Conservation (phyloP, 2,888 invertebrate genomes). For the Danaus chrysippus region DNA sequence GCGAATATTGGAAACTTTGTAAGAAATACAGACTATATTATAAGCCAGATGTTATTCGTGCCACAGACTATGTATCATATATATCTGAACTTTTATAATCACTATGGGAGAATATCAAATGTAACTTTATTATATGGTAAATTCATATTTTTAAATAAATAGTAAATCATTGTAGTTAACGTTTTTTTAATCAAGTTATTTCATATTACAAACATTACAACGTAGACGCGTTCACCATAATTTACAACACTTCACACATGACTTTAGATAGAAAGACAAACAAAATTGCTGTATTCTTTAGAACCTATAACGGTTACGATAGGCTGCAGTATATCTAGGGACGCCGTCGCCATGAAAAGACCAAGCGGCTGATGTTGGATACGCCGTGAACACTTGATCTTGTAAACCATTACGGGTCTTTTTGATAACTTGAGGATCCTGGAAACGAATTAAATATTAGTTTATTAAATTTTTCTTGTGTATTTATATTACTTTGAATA, state of each 20-base stretch:
- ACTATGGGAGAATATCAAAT: too few species aligned
- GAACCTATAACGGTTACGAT: constrained; percentile 34
- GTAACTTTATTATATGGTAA: too few species aligned
- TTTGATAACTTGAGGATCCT: constrained; percentile 7
- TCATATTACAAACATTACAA: too few species aligned
- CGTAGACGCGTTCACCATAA: constrained; percentile 2
- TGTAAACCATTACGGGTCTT: constrained; percentile 64
- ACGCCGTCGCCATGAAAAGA: constrained; percentile 55
- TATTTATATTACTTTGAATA: not conserved
- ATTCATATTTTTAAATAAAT: too few species aligned
- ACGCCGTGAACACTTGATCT: constrained; percentile 58
- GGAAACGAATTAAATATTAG: too few species aligned
- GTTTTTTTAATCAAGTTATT: too few species aligned
- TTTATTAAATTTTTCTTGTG: constrained; percentile 10
- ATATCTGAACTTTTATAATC: too few species aligned
- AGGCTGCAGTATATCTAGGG: constrained; percentile 25
- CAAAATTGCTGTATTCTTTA: constrained; percentile 10
- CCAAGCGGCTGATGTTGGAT: constrained; percentile 57
- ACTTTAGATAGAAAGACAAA: constrained; percentile 6
- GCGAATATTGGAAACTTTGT: constrained; percentile 33
- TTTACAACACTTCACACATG: not conserved
- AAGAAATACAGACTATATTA: constrained; percentile 13
- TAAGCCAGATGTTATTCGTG: too few species aligned
- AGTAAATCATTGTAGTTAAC: too few species aligned
- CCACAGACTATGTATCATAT: too few species aligned